These are phyloP conservation scores for Graphium colonna DNA, from an alignment of 2,888 invertebrate species.

Conservation along the genomic window DNA sequence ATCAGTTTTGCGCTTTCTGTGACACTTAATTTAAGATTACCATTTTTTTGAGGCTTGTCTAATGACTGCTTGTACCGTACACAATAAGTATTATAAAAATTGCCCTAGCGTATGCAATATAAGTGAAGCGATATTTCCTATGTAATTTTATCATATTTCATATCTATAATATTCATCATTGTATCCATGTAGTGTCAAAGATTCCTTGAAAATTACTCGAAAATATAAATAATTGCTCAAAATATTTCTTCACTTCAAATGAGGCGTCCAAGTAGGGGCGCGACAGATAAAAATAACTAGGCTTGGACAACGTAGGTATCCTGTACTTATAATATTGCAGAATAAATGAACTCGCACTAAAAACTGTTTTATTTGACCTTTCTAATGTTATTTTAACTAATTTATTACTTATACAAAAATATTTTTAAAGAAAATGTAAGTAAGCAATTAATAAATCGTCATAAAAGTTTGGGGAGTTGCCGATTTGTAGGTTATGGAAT, in stretches of 20 bases:
- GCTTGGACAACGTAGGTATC: constrained; percentile 55
- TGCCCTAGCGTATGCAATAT: not conserved
- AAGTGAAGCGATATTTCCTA: not conserved
- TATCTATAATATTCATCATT: constrained; percentile 19
- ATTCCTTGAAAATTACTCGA: constrained; percentile 28
- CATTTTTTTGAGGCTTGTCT: constrained; percentile 20
- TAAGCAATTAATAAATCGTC: no score
- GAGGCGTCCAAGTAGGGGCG: constrained; percentile 52
- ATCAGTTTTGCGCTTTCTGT: constrained; percentile 15
- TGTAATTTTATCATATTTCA: constrained; percentile 7
- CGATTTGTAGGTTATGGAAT: no score
- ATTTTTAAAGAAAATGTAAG: no score
- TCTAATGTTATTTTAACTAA: no score
- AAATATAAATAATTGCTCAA: constrained; percentile 58
- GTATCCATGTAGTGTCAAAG: constrained; percentile 27
- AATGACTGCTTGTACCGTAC: constrained; percentile 11
- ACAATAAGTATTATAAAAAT: not conserved
- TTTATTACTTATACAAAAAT: no score
- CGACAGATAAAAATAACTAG: constrained; percentile 46
- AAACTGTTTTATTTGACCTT: no score
- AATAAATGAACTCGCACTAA: constrained; percentile 64
- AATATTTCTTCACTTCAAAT: constrained; percentile 38
- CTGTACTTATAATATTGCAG: constrained; percentile 60
- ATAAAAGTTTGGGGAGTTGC: no score
- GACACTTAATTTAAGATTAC: constrained; percentile 22